Base-by-base conservation (phyloP, 2,797 vertebrate genomes). In the Halcyon smyrnensis region DNA sequence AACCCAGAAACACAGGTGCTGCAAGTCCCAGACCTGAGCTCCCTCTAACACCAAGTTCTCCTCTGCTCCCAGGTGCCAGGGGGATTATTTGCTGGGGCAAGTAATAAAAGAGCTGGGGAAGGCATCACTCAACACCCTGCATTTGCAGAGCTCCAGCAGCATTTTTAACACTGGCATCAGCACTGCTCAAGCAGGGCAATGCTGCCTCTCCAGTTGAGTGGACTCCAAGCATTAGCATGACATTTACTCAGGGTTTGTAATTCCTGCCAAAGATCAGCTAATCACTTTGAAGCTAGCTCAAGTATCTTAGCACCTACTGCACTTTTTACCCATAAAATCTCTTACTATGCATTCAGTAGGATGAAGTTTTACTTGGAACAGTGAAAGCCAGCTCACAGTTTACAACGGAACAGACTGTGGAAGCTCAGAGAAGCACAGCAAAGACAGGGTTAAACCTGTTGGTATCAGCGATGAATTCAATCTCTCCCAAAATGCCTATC, bases 181-280 rank as follows among this genome's bases (percentile, higher is more conserved):
- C 56, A 50, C 30, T 53, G 75, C 34, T 12, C 1, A 1, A 78
- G 59, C 81, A 73, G 25, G 36, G 12, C 0, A 0, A 79, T 0
- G 18, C 60, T 83, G 60, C 48, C 50, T 60, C 48, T 85, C 0
- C 0, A 41, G 15, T 0, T n/a, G 65, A 84, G 62, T 53, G 57
- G 78, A 73, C 69, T 50, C 39, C 60, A 68, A 53, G 32, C 68
- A 27, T 0, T n/a, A 75, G 28, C 7, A 57, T 3, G 27, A 37
- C 50, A 60, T 17, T 67, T 87, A 59, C 12, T 46, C 59, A 36
- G 85, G 11, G 45, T 8, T 34, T 60, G 6, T 25, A 80, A 80
- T 39, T 91, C 64, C 36, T 74, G 51, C 36, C 51, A 77, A 91
- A 91, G 25, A 28, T 50, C 27, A 2, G 53, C 69, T 48, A 71